Evolutionary conservation across 1,140 invertebrate genomes (phyloP).

Genomic region (Cataglyphis hispanica): DNA sequence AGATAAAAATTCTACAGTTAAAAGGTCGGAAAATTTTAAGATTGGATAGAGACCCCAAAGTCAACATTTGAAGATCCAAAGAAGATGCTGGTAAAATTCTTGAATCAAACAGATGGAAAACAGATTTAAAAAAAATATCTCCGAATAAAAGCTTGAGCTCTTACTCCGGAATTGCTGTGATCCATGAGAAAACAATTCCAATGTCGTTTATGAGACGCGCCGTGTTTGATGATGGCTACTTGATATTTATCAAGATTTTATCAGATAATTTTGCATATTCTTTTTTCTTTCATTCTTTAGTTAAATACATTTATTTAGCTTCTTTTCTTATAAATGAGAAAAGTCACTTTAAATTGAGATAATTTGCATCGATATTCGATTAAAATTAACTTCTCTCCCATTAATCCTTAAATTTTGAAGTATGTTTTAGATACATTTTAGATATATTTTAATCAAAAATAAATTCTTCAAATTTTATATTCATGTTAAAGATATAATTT

Average conservation of each 20-base stretch:
- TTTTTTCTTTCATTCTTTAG: background rate
- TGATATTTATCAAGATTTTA: conserved; percentile 39
- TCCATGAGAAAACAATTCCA: conserved; percentile 26
- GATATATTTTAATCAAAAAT: background rate
- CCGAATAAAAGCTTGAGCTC: conserved; percentile 29
- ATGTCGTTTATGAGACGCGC: background rate
- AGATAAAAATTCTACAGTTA: conserved; percentile 22
- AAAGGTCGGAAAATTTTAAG: conserved; percentile 9
- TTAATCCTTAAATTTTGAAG: background rate
- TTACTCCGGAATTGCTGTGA: conserved; percentile 23
- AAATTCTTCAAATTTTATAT: background rate
- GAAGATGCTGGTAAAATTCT: conserved; percentile 5
- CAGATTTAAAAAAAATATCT: conserved; percentile 41
- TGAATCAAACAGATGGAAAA: background rate
- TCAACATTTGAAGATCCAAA: background rate
- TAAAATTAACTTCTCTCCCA: background rate
- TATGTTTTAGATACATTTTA: background rate
- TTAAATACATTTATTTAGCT: conserved; percentile 22
- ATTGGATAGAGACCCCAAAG: background rate
- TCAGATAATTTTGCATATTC: background rate
- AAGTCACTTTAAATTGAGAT: background rate
- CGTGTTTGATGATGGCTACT: background rate
- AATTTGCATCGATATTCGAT: background rate
- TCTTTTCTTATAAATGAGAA: background rate
- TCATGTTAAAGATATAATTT: background rate